Evolutionary conservation across 1,140 invertebrate genomes (phyloP), one percentile per base, ranked within the genome.

Genomic region (Temnothorax curvispinosus): DNA sequence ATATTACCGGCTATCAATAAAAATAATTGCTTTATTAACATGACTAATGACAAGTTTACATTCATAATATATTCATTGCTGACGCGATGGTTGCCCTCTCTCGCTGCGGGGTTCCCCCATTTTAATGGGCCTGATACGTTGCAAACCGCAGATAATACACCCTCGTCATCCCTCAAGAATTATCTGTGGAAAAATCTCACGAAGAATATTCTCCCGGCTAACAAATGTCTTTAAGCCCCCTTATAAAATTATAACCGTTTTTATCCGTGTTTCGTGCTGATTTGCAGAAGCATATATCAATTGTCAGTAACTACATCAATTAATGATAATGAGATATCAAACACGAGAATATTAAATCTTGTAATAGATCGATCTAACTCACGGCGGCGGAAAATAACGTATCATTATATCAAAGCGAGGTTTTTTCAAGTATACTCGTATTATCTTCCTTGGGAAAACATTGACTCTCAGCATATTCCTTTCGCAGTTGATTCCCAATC

Each of bases 1-100:
- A 92, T 91, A 93, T 93, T 92, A 91, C 65, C 1, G 47, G 52
- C 80, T 87, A 91, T 92, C 91, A 90, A 93, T 93, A 92, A 92
- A 92, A 93, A 93, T 93, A 92, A 93, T 93, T 88, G 89, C 91
- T 92, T 92, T 89, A 93, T 92, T 93, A 93, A 87, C 88, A 92
- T 93, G 90, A 90, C 76, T 88, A 91, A 91, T 92, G 87, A 75
- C 74, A 47, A 92, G 88, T 90, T 91, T 87, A 85, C 86, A 91
- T 88, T 93, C 71, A 90, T 90, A 91, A 92, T 91, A 89, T 86
- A 88, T 88, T 86, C 72, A 77, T 67, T 75, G 50, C 54, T 86
- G 77, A 87, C 77, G 89, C 62, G 50, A 75, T 58, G 60, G 44
- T 65, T 72, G 56, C 35, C n/a, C 50, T 41, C 69, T 77, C 69